phyloP scores from a whole-genome alignment of 2,113 vertebrate genomes.

The Ploceus nigricollis region DNA sequence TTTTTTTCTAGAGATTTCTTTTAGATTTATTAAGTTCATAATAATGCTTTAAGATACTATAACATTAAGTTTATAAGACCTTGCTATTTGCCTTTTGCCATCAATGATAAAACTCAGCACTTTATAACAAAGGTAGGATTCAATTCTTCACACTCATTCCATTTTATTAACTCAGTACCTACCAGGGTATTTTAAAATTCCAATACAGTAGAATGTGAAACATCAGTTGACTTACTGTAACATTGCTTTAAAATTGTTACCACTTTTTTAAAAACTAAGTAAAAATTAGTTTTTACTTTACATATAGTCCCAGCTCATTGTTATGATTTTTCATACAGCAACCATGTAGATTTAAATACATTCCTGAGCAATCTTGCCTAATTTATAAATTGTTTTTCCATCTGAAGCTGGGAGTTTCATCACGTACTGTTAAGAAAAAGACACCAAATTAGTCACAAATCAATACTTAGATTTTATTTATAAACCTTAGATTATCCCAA shows the following conservation, averaged over 20 bases:
- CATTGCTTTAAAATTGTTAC: background rate
- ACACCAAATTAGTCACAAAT: background rate
- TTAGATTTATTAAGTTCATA: background rate
- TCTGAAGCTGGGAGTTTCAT: background rate
- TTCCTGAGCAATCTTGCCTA: background rate
- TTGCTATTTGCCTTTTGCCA: background rate
- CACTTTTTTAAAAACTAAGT: background rate
- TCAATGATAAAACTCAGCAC: background rate
- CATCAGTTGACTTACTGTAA: background rate
- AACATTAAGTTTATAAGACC: background rate
- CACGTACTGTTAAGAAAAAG: conserved; percentile 45
- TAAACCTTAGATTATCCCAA: background rate
- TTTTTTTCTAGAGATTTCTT: background rate
- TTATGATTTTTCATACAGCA: background rate
- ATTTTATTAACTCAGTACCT: background rate
- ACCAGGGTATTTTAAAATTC: background rate
- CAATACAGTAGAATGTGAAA: background rate
- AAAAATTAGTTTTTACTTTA: background rate
- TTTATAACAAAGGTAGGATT: background rate
- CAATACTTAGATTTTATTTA: background rate
- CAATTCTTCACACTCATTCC: background rate
- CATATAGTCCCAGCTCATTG: background rate
- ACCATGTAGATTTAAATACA: background rate
- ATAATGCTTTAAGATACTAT: background rate
- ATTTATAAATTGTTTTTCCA: conserved; percentile 65